Conservation (phyloP, 2,888 invertebrate species). For the Lordiphosa andalusiaca region DNA sequence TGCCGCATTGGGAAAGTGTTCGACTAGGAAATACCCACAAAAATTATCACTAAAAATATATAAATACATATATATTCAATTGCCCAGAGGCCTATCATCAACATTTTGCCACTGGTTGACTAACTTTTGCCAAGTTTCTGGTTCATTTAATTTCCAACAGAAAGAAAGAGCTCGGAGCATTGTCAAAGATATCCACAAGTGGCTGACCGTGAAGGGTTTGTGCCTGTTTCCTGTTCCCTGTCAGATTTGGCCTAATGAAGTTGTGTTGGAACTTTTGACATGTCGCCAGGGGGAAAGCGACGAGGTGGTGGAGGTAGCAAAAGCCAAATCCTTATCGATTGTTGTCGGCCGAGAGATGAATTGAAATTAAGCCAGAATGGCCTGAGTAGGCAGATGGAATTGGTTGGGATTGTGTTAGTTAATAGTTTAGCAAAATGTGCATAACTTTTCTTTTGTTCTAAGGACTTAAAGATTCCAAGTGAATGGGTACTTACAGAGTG, state of each 20-base stretch:
- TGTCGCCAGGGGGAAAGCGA: slow-evolving; percentile 11
- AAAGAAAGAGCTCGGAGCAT: slow-evolving; percentile 12
- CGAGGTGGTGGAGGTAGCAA: slow-evolving; percentile 10
- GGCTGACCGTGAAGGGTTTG: slow-evolving; percentile 45
- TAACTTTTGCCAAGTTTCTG: slow-evolving; percentile 58
- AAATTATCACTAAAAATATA: too few relatives aligned
- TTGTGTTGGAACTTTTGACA: slow-evolving; percentile 59
- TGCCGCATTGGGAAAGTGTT: slow-evolving; percentile 10
- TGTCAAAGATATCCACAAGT: slow-evolving; percentile 56
- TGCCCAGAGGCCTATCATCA: slow-evolving; percentile 36
- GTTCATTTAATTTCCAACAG: slow-evolving; percentile 56
- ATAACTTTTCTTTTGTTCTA: too few relatives aligned
- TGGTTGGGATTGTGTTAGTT: too few relatives aligned
- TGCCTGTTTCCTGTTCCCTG: slow-evolving; percentile 37
- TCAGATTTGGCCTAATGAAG: slow-evolving; percentile 66
- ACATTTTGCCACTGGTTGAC: slow-evolving; percentile 42
- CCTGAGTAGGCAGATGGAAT: slow-evolving; percentile 14
- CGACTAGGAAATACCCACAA: slow-evolving; percentile 10
- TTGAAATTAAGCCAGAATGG: slow-evolving; percentile 48
- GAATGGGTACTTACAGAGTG: too few relatives aligned
- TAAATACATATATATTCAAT: neutral
- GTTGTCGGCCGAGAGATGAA: slow-evolving; percentile 31
- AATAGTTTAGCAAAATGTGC: too few relatives aligned
- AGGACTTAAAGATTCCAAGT: too few relatives aligned
- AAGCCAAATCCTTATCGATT: slow-evolving; percentile 27